Conservation (phyloP, 2,113 vertebrate genomes). For the Calcarius ornatus region DNA sequence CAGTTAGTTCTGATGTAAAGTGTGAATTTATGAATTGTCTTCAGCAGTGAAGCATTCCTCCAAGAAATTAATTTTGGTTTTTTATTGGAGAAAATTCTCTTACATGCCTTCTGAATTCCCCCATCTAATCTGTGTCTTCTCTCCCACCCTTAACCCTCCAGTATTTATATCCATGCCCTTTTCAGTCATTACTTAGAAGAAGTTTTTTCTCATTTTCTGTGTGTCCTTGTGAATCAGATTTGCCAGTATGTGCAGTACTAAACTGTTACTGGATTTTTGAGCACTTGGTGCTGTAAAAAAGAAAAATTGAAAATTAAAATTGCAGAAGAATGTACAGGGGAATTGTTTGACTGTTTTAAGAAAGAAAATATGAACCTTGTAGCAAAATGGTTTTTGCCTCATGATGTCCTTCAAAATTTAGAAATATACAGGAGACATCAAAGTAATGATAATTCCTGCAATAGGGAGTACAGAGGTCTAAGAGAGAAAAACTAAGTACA, state of each 20-base stretch:
- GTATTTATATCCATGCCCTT: neutral
- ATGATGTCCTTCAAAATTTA: neutral
- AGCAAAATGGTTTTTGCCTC: neutral
- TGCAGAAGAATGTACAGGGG: neutral
- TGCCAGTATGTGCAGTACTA: neutral
- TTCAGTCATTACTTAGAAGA: neutral
- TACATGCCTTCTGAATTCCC: neutral
- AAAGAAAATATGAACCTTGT: neutral
- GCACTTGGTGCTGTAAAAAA: neutral
- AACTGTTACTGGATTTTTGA: neutral
- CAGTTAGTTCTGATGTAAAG: neutral
- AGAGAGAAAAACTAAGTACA: neutral
- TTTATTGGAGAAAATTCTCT: neutral
- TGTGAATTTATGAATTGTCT: neutral
- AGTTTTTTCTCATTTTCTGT: neutral
- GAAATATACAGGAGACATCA: neutral
- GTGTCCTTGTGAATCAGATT: neutral
- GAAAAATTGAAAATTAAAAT: neutral
- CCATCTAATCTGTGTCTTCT: neutral
- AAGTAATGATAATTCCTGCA: neutral
- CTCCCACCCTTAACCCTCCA: neutral
- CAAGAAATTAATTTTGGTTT: neutral
- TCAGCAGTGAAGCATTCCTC: neutral
- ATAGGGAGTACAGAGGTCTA: neutral
- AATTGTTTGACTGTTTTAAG: neutral